A percentile compares a stretch with the other conserved stretches of the same genome.
These are phyloP conservation scores for Machimus atricapillus DNA, from an alignment of 2,888 invertebrate genomes.

Conservation along the genomic window DNA sequence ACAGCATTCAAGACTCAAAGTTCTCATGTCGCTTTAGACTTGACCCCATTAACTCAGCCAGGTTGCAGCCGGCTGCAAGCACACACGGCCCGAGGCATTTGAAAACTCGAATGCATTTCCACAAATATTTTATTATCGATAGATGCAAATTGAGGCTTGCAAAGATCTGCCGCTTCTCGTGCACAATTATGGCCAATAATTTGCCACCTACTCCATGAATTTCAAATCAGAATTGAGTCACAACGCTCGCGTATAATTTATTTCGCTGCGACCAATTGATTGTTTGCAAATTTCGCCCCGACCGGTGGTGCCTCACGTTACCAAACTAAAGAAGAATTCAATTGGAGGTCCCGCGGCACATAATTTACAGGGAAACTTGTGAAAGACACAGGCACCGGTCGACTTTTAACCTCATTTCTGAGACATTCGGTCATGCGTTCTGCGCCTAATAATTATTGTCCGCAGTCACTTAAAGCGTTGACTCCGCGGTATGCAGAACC, in stretches of 20 bases:
- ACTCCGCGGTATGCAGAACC: conserved; percentile 26
- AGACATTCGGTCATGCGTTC: conserved; percentile 37
- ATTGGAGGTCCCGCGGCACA: conserved; percentile 17
- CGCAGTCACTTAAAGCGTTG: conserved; percentile 33
- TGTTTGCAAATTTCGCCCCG: conserved; percentile 27
- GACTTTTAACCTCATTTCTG: conserved; percentile 35
- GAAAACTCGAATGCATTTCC: background rate
- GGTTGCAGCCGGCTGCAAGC: background rate
- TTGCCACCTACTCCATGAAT: conserved; percentile 37
- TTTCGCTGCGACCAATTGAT: conserved; percentile 21
- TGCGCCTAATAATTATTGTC: conserved; percentile 35
- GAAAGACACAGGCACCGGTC: conserved; percentile 25
- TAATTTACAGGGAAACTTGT: conserved; percentile 32
- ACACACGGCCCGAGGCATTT: background rate
- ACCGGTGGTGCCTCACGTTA: background rate
- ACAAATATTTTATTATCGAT: conserved; percentile 34
- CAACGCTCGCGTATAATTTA: conserved; percentile 20
- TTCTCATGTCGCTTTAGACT: background rate
- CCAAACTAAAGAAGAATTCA: conserved; percentile 32
- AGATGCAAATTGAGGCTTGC: background rate
- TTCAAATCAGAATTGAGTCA: conserved; percentile 36
- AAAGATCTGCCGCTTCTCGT: conserved; percentile 1
- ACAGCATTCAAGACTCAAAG: background rate
- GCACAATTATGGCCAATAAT: conserved; percentile 28
- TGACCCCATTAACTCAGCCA: background rate